phyloP scores from a whole-genome alignment of 2,888 invertebrate species.

The Scaptomyza tumidula region DNA sequence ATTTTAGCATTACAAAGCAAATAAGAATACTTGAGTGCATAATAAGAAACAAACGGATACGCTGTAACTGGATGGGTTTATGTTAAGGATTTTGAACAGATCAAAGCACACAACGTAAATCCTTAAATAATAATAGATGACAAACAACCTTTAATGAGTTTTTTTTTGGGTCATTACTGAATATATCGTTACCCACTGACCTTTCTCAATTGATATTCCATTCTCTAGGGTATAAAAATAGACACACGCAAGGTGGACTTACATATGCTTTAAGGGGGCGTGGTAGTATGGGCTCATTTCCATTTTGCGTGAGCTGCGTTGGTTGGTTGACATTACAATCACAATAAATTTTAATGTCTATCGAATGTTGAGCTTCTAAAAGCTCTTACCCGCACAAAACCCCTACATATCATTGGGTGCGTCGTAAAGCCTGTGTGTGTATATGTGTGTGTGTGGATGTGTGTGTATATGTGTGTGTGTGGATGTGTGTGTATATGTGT shows the following conservation, averaged over 20 bases:
- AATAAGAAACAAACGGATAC: conserved; percentile 5
- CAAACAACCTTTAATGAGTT: no score
- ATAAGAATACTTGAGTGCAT: not conserved
- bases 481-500: conserved; percentile 5
- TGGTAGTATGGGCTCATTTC: conserved; percentile 43
- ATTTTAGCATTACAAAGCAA: conserved; percentile 37
- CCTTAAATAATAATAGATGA: not conserved
- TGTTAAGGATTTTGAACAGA: not conserved
- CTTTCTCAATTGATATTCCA: not conserved
- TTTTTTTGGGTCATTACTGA: not conserved
- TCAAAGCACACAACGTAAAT: not conserved
- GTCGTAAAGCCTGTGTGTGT: conserved; percentile 5
- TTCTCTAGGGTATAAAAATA: conserved; percentile 10
- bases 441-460: conserved; percentile 7
- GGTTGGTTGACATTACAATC: conserved; percentile 63
- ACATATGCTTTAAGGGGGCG: conserved; percentile 24
- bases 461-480: conserved; percentile 24
- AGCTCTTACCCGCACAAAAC: conserved; percentile 28
- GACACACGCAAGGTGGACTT: conserved; percentile 2
- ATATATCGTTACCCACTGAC: not conserved
- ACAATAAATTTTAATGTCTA: conserved; percentile 77
- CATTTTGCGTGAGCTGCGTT: conserved; percentile 51
- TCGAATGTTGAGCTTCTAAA: conserved; percentile 60
- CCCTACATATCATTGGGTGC: conserved; percentile 11
- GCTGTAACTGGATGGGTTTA: not conserved